Evolutionary conservation across 1,140 invertebrate species (phyloP), one percentile per base, ranked within the genome.

Genomic region (Drosophila parabipectinata): DNA sequence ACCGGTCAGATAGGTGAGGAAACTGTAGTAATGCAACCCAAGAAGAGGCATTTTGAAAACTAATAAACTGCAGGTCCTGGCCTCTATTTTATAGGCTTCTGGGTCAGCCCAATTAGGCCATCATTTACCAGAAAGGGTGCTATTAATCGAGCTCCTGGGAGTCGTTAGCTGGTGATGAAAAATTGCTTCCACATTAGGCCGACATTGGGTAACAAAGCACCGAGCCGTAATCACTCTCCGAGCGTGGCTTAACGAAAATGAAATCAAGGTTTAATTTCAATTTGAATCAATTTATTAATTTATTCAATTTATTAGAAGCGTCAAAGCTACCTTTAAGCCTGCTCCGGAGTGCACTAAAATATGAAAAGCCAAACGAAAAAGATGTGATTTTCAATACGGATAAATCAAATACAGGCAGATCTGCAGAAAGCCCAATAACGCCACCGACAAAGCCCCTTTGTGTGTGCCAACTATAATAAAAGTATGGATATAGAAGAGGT

Each of bases 401-500:
- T 75, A 75, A 58, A 75, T 66, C 72, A 75, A 75, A 75, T 64
- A 67, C 47, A 26, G 63, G 15, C n/a, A 41, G 45, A 26, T 21
- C 15, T n/a, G 24, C 8, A 32, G 34, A 48, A 44, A 50, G 32
- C 45, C 58, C 58, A 66, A 66, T 63, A 73, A 44, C 14, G 68
- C 12, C 67, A 47, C 63, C 52, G 55, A 37, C 60, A 74, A 52
- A 50, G 59, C 32, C 21, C 41, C 39, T 24, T 66, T 75, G 53
- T 54, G 51, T 55, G 53, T 58, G 47, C 14, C 48, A 62, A 73
- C 71, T 73, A 73, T 73, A 72, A 72, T 72, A 72, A 72, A 72
- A 72, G 68, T 72, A 72, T 72, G 54, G 28, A 71, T 50, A 21
- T 21, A 21, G 21, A 21, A 21, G 2, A 3, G 21, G 64, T 50